Evolutionary conservation across 2,113 vertebrate genomes (phyloP).

Genomic region (Anolis carolinensis): DNA sequence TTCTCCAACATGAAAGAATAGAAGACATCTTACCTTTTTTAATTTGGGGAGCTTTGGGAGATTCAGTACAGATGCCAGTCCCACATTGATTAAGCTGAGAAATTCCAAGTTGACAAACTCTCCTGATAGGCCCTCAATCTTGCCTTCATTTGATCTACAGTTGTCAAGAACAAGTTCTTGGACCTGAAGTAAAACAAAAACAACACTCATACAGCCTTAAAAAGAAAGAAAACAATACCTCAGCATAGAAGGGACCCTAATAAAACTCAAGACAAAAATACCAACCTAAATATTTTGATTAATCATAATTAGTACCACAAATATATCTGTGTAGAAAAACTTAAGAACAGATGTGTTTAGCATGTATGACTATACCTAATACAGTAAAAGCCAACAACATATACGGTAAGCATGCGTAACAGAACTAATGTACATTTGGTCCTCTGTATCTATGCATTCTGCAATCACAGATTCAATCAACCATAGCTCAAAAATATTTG

Average conservation of each 20-base stretch:
- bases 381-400: background rate
- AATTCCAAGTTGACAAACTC: slow-evolving; percentile 92
- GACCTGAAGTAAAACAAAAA: slow-evolving; percentile 80
- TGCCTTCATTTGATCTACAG: slow-evolving; percentile 88
- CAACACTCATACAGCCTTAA: slow-evolving; percentile 61
- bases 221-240: slow-evolving; percentile 55
- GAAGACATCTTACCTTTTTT: slow-evolving; percentile 84
- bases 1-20: background rate
- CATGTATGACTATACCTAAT: background rate
- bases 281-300: background rate
- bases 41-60: slow-evolving; percentile 91
- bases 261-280: background rate
- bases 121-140: slow-evolving; percentile 89
- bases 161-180: slow-evolving; percentile 92
- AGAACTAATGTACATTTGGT: background rate
- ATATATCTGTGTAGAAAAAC: no score
- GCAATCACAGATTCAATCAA: no score
- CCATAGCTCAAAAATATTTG: no score
- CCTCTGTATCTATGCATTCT: background rate
- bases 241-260: background rate
- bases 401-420: no score
- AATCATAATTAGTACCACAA: background rate
- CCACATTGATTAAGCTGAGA: slow-evolving; percentile 93
- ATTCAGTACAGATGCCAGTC: slow-evolving; percentile 87
- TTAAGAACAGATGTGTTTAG: background rate